These are phyloP conservation scores for Myiozetetes cayanensis DNA, from an alignment of 2,113 vertebrate species.

Conservation along the genomic window DNA sequence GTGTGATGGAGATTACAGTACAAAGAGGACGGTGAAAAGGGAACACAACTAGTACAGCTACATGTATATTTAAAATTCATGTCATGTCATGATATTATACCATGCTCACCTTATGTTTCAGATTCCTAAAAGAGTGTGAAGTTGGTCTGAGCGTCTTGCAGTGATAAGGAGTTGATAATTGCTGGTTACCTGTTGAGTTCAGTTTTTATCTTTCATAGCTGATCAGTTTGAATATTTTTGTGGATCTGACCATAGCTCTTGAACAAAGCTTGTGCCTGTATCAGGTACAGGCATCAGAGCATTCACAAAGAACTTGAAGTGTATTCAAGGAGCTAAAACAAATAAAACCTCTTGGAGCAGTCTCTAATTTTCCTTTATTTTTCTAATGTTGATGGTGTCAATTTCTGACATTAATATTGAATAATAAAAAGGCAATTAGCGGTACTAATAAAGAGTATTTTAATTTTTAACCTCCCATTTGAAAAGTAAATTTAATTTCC, in stretches of 20 bases:
- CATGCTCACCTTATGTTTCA: background rate
- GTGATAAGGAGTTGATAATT: background rate
- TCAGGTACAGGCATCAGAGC: background rate
- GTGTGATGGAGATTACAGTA: background rate
- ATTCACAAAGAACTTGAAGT: background rate
- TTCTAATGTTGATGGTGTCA: background rate
- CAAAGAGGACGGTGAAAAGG: background rate
- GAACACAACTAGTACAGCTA: background rate
- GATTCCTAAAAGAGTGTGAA: background rate
- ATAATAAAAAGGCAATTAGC: background rate
- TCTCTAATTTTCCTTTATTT: background rate
- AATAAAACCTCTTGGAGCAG: background rate
- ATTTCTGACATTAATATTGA: background rate
- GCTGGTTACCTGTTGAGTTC: background rate
- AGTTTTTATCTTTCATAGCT: background rate
- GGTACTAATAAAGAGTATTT: background rate
- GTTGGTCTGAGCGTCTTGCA: background rate
- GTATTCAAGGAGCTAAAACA: background rate
- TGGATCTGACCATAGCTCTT: background rate
- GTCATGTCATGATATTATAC: rapidly evolving
- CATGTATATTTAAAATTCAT: background rate
- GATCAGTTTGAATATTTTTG: background rate
- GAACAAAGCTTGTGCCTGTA: background rate
- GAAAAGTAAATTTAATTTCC: background rate
- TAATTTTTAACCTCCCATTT: background rate